Evolutionary conservation across 30 jellyfish, hydroid and myxozoan species (phyloP), one percentile per base, ranked within the genome.

Genomic region (Aurelia aurita complex sp. Pacific): DNA sequence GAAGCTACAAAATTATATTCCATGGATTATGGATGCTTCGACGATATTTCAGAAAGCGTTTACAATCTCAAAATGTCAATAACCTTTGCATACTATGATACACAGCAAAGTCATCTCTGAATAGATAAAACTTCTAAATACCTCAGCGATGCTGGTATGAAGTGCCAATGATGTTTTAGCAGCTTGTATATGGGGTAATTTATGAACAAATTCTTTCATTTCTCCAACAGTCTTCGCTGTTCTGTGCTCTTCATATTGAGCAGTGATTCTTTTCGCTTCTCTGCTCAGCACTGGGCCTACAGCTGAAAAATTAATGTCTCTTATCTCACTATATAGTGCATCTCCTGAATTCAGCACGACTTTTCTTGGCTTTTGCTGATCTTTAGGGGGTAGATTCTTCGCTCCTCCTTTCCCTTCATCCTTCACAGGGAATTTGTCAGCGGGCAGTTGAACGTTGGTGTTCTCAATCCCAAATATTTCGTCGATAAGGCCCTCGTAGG

Each of bases 161-260:
- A 85, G 69, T n/a, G 97, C 85, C 60, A 94, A 78, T 17, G 97
- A 81, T 40, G 91, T 79, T 71, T 94, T 94, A 6, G 97, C 97
- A 8, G 99, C 99, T 81, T 94, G 97, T 16, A 94, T 89, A 55
- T 94, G 97, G 3, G 99, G 99, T 29, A 94, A 75, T 70, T 94
- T 94, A 42, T 89, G 97, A 16, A 94, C 99, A 80, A 94, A 94
- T 42, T 94, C 97, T 54, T 94, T 94, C 97, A 94, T 94, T 67
- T 94, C 99, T 32, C 98, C 97, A 63, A 88, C 98, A 14, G 98
- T 94, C 83, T 94, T 94, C n/a, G 98, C 98, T 10, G 98, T 40
- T 7, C 92, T 54, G 86, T 94, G 98, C 50, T 92, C 98, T 88
- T 94, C 97, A 54, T 88, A 89, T 83, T 94, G 97, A 16, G 98